A percentile compares a stretch with the other conserved stretches of the same genome.
Conservation (phyloP, 2,888 invertebrate species). For the Micoletzkya japonica region DNA sequence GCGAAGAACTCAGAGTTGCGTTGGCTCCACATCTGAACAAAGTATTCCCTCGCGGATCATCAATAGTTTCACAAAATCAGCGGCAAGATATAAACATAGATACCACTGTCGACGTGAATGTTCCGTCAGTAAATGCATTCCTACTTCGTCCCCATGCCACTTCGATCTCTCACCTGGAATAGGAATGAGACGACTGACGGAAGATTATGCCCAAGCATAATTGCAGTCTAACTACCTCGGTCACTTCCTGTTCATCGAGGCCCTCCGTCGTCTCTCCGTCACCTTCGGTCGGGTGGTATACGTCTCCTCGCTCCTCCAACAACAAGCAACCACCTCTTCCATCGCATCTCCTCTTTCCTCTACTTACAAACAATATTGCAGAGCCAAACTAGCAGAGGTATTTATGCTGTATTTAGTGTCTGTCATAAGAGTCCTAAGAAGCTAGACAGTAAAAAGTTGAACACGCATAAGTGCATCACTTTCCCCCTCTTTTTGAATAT, state of each 20-base stretch:
- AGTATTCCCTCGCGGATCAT: background rate
- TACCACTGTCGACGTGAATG: no score
- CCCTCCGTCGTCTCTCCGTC: background rate
- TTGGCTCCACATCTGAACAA: background rate
- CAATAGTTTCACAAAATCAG: background rate
- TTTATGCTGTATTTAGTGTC: no score
- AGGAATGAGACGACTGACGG: no score
- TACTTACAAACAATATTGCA: background rate
- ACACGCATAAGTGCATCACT: no score
- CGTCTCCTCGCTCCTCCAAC: constrained; percentile 3
- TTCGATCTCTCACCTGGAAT: no score
- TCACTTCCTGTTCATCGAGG: constrained; percentile 16
- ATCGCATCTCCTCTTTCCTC: background rate
- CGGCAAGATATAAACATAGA: background rate
- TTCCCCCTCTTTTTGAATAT: no score
- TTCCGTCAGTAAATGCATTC: no score
- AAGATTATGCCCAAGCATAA: background rate
- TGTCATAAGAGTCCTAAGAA: background rate
- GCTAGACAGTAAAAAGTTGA: background rate
- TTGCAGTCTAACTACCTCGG: constrained; percentile 25
- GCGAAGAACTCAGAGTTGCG: no score
- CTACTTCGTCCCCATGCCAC: no score
- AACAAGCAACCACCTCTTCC: background rate
- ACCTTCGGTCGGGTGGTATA: background rate
- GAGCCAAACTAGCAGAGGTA: constrained; percentile 20